phyloP scores from a whole-genome alignment of 2,113 vertebrate species.

The Hippocampus zosterae region DNA sequence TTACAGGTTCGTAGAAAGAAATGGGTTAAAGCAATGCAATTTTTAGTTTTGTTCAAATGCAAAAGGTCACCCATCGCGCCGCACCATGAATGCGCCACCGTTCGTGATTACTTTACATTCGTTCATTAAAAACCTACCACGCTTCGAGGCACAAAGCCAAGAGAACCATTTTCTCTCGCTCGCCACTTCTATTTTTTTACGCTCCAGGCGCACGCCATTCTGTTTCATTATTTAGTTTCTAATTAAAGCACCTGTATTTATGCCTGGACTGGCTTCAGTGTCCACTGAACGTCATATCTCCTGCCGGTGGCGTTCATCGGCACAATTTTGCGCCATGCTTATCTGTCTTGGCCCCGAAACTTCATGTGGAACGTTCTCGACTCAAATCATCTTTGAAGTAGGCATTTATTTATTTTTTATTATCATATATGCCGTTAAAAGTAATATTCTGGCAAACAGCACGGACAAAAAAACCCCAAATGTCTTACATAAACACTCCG shows the following conservation, averaged over 20 bases:
- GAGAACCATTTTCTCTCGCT: constrained; percentile 59
- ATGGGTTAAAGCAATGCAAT: constrained; percentile 50
- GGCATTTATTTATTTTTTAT: neutral
- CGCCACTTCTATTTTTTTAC: constrained; percentile 38
- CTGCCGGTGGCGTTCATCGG: constrained; percentile 18
- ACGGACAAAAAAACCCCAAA: too few species aligned
- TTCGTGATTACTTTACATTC: constrained; percentile 76
- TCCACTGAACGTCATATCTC: constrained; percentile 28
- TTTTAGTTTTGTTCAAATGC: constrained; percentile 52
- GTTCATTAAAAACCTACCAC: constrained; percentile 71
- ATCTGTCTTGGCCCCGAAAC: constrained; percentile 12
- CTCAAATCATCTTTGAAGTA: neutral
- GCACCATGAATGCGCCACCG: constrained; percentile 63
- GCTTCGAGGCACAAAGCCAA: constrained; percentile 71
- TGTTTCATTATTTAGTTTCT: constrained; percentile 65
- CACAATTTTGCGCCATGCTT: constrained; percentile 17
- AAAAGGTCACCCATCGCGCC: constrained; percentile 66
- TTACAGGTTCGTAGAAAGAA: constrained; percentile 1
- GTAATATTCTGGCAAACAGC: too few species aligned
- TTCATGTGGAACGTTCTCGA: neutral
- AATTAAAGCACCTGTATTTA: constrained; percentile 66
- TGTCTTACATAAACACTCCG: too few species aligned
- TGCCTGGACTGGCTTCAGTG: constrained; percentile 23
- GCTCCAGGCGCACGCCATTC: constrained; percentile 36
- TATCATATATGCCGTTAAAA: neutral